These are phyloP conservation scores for Dipodomys merriami DNA, from an alignment of 2,113 vertebrate genomes.

Conservation along the genomic window DNA sequence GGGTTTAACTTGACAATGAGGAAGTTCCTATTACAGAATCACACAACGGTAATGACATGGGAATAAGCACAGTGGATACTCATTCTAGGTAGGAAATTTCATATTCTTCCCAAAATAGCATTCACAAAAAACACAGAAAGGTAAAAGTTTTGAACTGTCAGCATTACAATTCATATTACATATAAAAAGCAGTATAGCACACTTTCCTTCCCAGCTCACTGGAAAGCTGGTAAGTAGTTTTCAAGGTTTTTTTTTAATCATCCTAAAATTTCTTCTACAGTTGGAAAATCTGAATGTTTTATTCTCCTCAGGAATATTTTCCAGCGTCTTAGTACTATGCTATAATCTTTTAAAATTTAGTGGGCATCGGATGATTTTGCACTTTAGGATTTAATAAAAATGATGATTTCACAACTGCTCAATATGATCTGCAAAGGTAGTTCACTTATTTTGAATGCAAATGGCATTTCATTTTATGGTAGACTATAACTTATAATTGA, in stretches of 20 bases:
- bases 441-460: no score
- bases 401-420: no score
- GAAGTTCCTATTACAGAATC: neutral
- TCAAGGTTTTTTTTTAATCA: slow-evolving; percentile 31
- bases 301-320: neutral
- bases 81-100: neutral
- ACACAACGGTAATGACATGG: neutral
- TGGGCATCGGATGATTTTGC: neutral
- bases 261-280: neutral
- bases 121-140: neutral
- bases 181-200: neutral
- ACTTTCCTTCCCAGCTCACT: neutral
- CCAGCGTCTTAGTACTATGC: neutral
- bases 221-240: neutral
- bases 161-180: neutral
- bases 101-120: slow-evolving; percentile 8
- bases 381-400: slow-evolving; percentile 37
- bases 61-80: neutral
- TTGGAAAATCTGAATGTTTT: neutral
- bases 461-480: no score
- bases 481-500: no score
- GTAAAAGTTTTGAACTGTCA: neutral
- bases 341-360: slow-evolving; percentile 27
- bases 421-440: neutral
- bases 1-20: neutral